phyloP scores from a whole-genome alignment of 2,113 vertebrate species.

The Phoenicopterus ruber region DNA sequence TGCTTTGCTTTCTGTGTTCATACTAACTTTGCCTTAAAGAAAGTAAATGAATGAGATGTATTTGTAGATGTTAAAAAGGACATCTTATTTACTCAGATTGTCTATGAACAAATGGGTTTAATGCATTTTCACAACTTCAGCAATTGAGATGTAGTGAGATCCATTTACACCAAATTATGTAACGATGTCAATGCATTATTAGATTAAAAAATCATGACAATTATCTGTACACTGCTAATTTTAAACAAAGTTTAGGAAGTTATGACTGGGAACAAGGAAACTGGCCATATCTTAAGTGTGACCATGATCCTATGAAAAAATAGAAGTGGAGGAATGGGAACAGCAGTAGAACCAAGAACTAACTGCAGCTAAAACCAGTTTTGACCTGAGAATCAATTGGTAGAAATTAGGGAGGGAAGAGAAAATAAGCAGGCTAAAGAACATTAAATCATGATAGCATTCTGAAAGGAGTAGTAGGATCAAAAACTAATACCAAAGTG shows the following conservation, averaged over 20 bases:
- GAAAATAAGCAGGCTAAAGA: neutral
- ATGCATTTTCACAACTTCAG: neutral
- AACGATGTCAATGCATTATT: neutral
- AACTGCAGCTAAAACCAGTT: neutral
- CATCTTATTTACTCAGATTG: neutral
- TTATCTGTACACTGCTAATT: neutral
- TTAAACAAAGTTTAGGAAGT: neutral
- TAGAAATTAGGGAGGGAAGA: neutral
- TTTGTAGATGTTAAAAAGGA: neutral
- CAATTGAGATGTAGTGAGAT: neutral
- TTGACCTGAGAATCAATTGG: neutral
- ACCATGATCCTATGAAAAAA: neutral
- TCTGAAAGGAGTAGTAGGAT: neutral
- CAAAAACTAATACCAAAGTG: neutral
- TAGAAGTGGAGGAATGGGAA: neutral
- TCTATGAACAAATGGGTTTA: neutral
- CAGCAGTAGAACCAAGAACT: neutral
- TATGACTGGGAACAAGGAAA: neutral
- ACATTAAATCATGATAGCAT: neutral
- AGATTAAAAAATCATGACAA: neutral
- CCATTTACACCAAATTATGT: neutral
- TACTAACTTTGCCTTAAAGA: neutral
- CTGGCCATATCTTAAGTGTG: neutral
- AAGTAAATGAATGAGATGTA: neutral
- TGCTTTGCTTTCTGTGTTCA: neutral